These are phyloP conservation scores for Pterocles orientalis DNA, from an alignment of 2,113 vertebrate species.

Conservation along the genomic window DNA sequence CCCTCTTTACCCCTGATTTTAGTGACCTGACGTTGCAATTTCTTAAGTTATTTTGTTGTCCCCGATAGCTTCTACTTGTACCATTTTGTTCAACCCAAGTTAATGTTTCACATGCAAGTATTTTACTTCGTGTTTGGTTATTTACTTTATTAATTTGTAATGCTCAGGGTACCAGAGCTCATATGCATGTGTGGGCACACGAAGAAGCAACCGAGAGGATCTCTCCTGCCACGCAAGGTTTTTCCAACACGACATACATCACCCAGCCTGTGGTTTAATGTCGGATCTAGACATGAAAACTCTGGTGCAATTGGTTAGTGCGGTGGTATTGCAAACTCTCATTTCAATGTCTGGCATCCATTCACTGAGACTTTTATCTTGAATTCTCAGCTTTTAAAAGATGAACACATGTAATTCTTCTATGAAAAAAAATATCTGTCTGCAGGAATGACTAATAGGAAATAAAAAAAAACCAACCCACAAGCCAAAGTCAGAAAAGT, in stretches of 20 bases:
- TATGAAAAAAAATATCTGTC: not conserved
- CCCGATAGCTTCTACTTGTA: not conserved
- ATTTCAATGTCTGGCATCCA: not conserved
- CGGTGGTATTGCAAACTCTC: not conserved
- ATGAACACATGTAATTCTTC: not conserved
- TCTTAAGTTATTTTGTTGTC: not conserved
- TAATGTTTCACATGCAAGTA: slow-evolving; percentile 41
- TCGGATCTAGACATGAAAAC: not conserved
- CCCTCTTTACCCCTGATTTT: not conserved
- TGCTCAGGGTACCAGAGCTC: not conserved
- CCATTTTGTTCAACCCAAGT: slow-evolving; percentile 32
- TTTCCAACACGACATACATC: not conserved
- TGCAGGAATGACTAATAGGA: not conserved
- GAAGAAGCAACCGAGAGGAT: not conserved
- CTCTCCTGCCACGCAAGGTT: not conserved
- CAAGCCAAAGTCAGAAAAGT: not conserved
- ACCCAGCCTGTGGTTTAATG: not conserved
- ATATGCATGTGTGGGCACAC: not conserved
- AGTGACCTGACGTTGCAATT: not conserved
- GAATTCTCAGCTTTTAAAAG: not conserved
- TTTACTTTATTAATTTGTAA: not conserved
- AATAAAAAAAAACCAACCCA: not conserved
- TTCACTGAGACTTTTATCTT: not conserved
- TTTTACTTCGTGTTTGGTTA: not conserved
- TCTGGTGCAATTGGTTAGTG: not conserved